Evolutionary conservation across 2,113 vertebrate species (phyloP).

Genomic region (Crotalus tigris): DNA sequence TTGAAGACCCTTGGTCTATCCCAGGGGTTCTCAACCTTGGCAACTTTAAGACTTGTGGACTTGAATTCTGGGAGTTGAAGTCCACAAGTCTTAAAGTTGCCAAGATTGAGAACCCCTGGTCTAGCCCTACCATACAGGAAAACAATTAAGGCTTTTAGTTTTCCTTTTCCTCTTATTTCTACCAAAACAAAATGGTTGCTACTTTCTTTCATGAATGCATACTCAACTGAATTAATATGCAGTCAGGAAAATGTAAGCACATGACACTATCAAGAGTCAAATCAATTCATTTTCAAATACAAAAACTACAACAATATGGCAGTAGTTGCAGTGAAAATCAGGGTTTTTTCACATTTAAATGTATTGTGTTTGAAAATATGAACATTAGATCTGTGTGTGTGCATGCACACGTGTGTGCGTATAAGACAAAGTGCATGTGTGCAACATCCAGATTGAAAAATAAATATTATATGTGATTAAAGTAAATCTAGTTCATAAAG

Average conservation of each 20-base stretch:
- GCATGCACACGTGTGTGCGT: accelerated
- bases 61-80: too few species aligned
- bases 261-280: neutral
- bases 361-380: conserved; percentile 6
- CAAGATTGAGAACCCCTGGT: too few species aligned
- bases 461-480: conserved; percentile 22
- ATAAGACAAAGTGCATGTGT: neutral
- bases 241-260: neutral
- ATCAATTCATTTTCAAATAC: neutral
- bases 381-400: neutral
- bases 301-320: accelerated
- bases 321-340: neutral
- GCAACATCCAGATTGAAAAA: conserved; percentile 19
- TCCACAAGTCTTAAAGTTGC: too few species aligned
- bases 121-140: neutral
- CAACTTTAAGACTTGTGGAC: too few species aligned
- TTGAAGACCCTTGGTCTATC: neutral
- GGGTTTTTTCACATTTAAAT: neutral
- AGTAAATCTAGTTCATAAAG: conserved; percentile 34
- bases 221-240: neutral
- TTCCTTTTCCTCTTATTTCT: neutral
- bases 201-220: neutral
- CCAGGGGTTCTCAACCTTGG: too few species aligned
- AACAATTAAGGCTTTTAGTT: neutral
- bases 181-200: conserved; percentile 10